phyloP scores from a whole-genome alignment of 2,888 invertebrate species.

The Corythucha ciliata region DNA sequence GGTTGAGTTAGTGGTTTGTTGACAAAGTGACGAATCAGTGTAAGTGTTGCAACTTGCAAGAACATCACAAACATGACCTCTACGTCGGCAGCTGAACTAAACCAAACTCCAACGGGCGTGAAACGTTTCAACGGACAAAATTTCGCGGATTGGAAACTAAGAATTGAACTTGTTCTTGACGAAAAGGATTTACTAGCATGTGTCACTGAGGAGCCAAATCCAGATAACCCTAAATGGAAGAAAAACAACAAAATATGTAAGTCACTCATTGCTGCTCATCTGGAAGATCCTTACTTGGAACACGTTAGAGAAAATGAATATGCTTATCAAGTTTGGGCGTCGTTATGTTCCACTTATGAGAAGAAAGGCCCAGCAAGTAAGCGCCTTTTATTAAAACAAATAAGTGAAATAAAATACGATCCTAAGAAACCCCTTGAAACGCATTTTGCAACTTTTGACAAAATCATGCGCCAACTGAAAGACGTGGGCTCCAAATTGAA shows the following conservation, averaged over 20 bases:
- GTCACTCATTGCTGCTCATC: constrained; percentile 7
- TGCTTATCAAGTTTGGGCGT: constrained; percentile 2
- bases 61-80: constrained; percentile 7
- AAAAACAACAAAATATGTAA: constrained; percentile 12
- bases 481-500: constrained; percentile 2
- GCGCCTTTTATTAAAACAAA: not conserved
- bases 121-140: constrained; percentile 13
- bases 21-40: too few species aligned
- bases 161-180: constrained; percentile 5
- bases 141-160: constrained; percentile 13
- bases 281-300: constrained; percentile 8
- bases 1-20: too few species aligned
- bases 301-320: constrained; percentile 5
- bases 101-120: not conserved
- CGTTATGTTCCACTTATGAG: constrained; percentile 6
- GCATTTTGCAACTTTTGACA: constrained; percentile 7
- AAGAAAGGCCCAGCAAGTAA: not conserved
- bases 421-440: constrained; percentile 4
- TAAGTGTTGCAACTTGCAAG: too few species aligned
- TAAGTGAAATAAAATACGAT: constrained; percentile 8
- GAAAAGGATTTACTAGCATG: not conserved
- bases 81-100: not conserved
- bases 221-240: not conserved
- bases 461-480: constrained; percentile 11
- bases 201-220: not conserved